Percentiles rank a stretch among this genome's conserved stretches.
Conservation (phyloP, 1,140 invertebrate species). For the Danaus plexippus region DNA sequence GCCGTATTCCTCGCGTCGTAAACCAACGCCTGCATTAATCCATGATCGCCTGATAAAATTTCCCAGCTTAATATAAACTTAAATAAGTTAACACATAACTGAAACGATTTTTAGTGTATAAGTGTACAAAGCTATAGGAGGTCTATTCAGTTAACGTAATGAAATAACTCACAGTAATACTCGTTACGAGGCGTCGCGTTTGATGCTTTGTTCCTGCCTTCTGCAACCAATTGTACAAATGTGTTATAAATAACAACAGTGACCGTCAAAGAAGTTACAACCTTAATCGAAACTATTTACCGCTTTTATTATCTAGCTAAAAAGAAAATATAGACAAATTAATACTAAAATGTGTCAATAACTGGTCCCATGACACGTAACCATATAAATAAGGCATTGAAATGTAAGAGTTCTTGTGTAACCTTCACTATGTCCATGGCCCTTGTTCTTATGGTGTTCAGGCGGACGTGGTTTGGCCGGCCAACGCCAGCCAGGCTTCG, state of each 20-base stretch:
- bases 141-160: background rate
- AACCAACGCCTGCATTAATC: slow-evolving; percentile 85
- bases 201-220: slow-evolving; percentile 45
- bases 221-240: slow-evolving; percentile 11
- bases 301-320: too few relatives aligned
- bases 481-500: slow-evolving; percentile 83
- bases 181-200: slow-evolving; percentile 54
- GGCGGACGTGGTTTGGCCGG: slow-evolving; percentile 75
- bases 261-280: too few relatives aligned
- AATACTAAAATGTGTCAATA: too few relatives aligned
- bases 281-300: too few relatives aligned
- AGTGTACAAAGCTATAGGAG: too few relatives aligned
- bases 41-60: slow-evolving; percentile 80
- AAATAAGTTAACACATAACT: too few relatives aligned
- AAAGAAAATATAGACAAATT: too few relatives aligned
- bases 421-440: slow-evolving; percentile 55
- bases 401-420: background rate
- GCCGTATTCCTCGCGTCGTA: slow-evolving; percentile 90
- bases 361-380: too few relatives aligned
- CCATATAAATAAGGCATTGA: too few relatives aligned
- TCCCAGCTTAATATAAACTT: too few relatives aligned
- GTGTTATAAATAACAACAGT: too few relatives aligned
- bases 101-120: too few relatives aligned
- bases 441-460: slow-evolving; percentile 68
- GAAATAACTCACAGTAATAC: slow-evolving; percentile 55